Evolutionary conservation across 2,888 invertebrate species (phyloP).

Genomic region (Sturmia bella): DNA sequence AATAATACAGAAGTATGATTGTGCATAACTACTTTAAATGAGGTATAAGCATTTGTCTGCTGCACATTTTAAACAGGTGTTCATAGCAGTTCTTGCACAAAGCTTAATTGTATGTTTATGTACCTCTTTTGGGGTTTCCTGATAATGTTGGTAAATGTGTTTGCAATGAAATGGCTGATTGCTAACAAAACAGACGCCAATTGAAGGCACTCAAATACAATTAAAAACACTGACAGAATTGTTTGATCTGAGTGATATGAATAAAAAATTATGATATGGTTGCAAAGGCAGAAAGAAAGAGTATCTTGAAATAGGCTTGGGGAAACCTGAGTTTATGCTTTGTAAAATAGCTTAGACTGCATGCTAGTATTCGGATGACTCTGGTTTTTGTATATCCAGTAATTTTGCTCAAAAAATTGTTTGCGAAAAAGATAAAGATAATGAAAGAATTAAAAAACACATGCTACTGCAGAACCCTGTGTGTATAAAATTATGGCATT

Average conservation of each 20-base stretch:
- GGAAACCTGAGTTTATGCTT: too few species aligned
- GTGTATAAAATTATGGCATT: neutral
- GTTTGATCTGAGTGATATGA: neutral
- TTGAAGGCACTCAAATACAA: conserved; percentile 9
- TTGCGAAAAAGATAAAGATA: too few species aligned
- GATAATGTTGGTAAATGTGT: conserved; percentile 63
- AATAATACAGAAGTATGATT: conserved; percentile 13
- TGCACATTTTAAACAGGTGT: conserved; percentile 51
- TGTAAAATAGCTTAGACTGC: too few species aligned
- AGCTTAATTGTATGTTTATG: conserved; percentile 52
- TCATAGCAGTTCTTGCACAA: conserved; percentile 38
- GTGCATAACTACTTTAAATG: conserved; percentile 27
- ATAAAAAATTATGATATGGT: neutral
- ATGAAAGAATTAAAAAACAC: neutral
- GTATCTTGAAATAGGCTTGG: too few species aligned
- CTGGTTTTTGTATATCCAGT: too few species aligned
- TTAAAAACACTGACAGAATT: conserved; percentile 5
- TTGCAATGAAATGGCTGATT: conserved; percentile 57
- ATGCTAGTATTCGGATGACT: too few species aligned
- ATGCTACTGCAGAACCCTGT: neutral
- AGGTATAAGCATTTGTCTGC: conserved; percentile 18
- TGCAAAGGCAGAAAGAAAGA: neutral
- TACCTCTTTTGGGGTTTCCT: conserved; percentile 53
- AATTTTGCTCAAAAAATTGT: too few species aligned
- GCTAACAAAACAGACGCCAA: conserved; percentile 53